Evolutionary conservation across 2,113 vertebrate species (phyloP).

Genomic region (Fukomys damarensis): DNA sequence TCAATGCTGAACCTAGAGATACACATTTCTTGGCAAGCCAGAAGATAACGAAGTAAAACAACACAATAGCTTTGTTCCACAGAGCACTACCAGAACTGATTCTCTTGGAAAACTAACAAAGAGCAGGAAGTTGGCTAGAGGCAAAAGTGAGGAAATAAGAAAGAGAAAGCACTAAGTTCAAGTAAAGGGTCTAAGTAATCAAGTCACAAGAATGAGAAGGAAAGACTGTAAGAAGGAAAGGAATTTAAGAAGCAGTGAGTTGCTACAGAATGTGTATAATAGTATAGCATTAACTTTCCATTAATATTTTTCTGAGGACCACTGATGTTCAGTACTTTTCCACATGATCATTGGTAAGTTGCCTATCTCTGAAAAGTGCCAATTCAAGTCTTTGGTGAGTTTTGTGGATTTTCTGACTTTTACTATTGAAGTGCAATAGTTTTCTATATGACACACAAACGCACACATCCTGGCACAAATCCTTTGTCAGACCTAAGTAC

Average conservation of each 20-base stretch:
- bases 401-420: slow-evolving; percentile 3
- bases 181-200: not conserved
- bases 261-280: not conserved
- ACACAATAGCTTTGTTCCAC: not conserved
- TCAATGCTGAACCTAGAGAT: not conserved
- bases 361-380: not conserved
- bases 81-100: not conserved
- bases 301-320: not conserved
- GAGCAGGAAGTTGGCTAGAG: not conserved
- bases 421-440: not conserved
- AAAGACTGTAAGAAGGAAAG: not conserved
- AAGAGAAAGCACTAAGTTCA: not conserved
- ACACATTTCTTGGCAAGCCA: not conserved
- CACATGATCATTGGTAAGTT: not conserved
- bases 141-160: not conserved
- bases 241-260: not conserved
- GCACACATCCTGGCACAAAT: not conserved
- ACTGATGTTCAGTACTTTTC: not conserved
- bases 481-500: not conserved
- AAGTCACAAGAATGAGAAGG: not conserved
- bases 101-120: slow-evolving; percentile 4
- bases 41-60: not conserved
- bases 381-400: not conserved
- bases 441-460: not conserved
- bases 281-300: not conserved